Evolutionary conservation across 2,797 vertebrate genomes (phyloP).

Genomic region (Arnoldichthys spilopterus): DNA sequence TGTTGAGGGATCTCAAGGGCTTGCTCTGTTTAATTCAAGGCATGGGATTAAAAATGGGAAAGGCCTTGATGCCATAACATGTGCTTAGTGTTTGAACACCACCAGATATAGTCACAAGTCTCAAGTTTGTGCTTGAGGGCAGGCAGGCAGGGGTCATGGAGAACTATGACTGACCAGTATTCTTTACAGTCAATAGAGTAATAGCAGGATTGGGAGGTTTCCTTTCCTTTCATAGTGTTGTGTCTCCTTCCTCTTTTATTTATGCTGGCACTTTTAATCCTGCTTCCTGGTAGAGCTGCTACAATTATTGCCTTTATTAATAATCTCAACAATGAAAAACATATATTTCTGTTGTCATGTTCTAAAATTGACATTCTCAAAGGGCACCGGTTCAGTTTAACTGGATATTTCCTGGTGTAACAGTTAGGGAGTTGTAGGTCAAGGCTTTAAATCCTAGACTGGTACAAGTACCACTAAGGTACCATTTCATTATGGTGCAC

Average conservation of each 20-base stretch:
- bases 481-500: no score
- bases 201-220: background rate
- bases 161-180: background rate
- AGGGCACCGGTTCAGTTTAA: no score
- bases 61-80: constrained; percentile 14
- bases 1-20: background rate
- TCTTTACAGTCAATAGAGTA: background rate
- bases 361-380: no score
- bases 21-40: background rate
- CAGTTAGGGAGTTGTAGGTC: no score
- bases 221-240: background rate
- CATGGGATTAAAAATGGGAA: background rate
- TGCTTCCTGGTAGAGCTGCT: background rate
- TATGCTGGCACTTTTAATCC: background rate
- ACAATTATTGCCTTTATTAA: no score
- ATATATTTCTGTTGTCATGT: no score
- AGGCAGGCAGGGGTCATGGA: background rate
- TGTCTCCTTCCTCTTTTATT: background rate
- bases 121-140: background rate
- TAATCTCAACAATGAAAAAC: no score
- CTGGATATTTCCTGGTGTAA: no score
- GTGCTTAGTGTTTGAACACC: constrained; percentile 7
- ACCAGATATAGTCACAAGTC: constrained; percentile 16
- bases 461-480: no score
- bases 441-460: no score